Conservation (phyloP, 1,140 invertebrate species). For the Rhopalosiphum maidis region DNA sequence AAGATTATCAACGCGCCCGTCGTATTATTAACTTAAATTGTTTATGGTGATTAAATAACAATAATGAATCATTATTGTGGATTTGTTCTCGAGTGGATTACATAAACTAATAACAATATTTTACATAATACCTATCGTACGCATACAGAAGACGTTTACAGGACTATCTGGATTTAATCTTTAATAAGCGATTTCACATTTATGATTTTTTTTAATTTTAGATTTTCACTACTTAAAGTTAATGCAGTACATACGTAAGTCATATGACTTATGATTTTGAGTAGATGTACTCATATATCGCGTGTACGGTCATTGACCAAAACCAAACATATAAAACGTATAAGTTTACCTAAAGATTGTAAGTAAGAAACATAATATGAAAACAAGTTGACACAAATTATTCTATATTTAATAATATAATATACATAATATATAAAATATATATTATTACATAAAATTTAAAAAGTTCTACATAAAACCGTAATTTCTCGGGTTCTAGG, state of each 20-base stretch:
- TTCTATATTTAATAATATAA: neutral
- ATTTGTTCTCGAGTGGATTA: neutral
- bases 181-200: neutral
- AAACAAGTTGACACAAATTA: neutral
- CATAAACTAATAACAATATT: conserved; percentile 11
- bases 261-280: neutral
- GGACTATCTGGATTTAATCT: neutral
- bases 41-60: conserved; percentile 14
- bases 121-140: neutral
- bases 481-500: neutral
- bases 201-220: neutral
- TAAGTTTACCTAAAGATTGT: neutral
- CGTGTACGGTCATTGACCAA: neutral
- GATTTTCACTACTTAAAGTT: neutral
- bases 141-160: neutral
- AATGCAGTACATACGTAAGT: neutral
- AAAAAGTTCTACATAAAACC: neutral
- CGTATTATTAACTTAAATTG: neutral
- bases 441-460: neutral
- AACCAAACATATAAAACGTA: neutral
- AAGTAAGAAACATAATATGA: neutral
- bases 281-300: neutral
- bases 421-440: too few relatives aligned
- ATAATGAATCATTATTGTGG: neutral
- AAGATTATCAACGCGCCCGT: neutral